Evolutionary conservation across 2,113 vertebrate species (phyloP), one percentile per base, ranked within the genome.

Genomic region (Zosterops japonicus): DNA sequence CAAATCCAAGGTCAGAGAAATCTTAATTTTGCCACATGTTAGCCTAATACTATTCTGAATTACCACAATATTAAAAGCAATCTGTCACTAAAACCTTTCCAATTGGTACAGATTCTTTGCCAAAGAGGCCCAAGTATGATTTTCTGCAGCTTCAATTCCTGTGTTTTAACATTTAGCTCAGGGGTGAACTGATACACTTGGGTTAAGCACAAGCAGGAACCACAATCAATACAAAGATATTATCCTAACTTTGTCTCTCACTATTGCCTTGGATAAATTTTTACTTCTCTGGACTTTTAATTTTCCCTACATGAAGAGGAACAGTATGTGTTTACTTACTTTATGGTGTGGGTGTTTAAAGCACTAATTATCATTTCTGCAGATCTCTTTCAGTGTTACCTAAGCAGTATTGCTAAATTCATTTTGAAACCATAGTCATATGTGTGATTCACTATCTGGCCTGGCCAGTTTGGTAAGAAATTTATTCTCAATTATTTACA

Each of bases 381-480:
- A 90, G 87, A 81, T 89, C 68, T 94, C 76, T 89, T 77, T 83
- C 83, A 81, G 24, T 60, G 60, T 96, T 96, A 94, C 93, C 52
- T 86, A 95, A 94, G 85, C 60, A 81, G 60, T 94, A 74, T 96
- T 96, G 82, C 93, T 60, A 96, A 96, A 96, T 24, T 63, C 47
- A 81, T 96, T 96, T 95, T 93, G 88, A 96, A 96, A 96, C 59
- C 64, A 75, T 49, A 91, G 79, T 49, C 60, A 31, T 63, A 44
- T 8, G 36, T 83, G 49, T 95, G 90, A 94, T 81, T 94, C 88
- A 91, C 52, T 83, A 67, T 59, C 87, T 77, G 52, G 85, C 72
- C 76, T 60, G 88, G 93, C 92, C 44, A 93, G 96, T 96, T 95
- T 27, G 60, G 92, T 81, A 89, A 80, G 85, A 87, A 94, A 87